These are phyloP conservation scores for Archocentrus centrarchus DNA, from an alignment of 2,113 vertebrate species.

Conservation along the genomic window DNA sequence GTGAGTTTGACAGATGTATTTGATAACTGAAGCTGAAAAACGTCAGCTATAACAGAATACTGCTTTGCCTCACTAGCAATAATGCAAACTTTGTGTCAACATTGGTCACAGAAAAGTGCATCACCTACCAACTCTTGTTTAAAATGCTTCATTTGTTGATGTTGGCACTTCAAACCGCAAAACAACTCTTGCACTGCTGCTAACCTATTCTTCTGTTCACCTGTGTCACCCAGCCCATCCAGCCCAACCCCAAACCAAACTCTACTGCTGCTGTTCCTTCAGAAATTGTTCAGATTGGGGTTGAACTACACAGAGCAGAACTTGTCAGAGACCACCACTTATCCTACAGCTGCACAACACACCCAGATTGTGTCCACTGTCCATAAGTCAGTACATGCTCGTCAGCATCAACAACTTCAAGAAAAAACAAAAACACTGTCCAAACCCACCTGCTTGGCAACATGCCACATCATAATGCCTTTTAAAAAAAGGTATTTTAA, in stretches of 20 bases:
- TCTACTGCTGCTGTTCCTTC: constrained; percentile 13
- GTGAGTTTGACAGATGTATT: not conserved
- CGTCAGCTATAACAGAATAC: constrained; percentile 2
- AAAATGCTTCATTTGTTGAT: constrained; percentile 7
- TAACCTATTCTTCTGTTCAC: not conserved
- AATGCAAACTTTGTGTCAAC: constrained; percentile 8
- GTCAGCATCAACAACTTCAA: not conserved
- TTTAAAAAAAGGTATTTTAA: not conserved
- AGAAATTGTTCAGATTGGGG: not conserved
- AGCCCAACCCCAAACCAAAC: not conserved
- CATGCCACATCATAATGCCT: not conserved
- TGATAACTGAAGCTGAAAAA: constrained; percentile 5
- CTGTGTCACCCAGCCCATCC: not conserved
- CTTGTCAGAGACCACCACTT: not conserved
- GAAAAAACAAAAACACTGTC: not conserved
- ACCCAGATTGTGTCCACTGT: constrained; percentile 46
- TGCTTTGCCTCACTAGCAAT: constrained; percentile 10
- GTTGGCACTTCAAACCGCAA: constrained; percentile 11
- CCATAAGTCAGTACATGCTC: constrained; percentile 15
- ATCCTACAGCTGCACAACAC: constrained; percentile 4
- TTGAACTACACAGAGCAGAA: not conserved
- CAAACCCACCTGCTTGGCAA: not conserved
- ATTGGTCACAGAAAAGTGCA: constrained; percentile 11
- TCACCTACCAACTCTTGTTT: not conserved
- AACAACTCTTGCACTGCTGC: not conserved